Percentiles rank a stretch among this genome's conserved stretches.
Evolutionary conservation across 1,140 invertebrate species (phyloP).

Genomic region (Tetramorium alpestre): DNA sequence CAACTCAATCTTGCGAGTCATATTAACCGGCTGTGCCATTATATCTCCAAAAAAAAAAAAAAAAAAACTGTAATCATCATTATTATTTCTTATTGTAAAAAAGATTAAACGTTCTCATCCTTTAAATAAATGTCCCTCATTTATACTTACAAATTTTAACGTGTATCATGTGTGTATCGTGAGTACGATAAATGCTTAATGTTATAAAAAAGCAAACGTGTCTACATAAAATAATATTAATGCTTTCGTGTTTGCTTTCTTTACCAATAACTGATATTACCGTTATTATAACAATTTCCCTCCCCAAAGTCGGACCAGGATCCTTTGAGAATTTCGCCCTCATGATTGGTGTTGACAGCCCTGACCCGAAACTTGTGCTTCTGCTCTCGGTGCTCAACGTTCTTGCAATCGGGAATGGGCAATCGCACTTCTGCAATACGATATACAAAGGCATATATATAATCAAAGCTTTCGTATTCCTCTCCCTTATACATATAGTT

Average conservation of each 20-base stretch:
- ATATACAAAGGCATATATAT: slow-evolving; percentile 20
- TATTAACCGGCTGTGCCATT: not conserved
- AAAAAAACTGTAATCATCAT: slow-evolving; percentile 1
- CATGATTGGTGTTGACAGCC: slow-evolving; percentile 82
- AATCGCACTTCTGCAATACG: slow-evolving; percentile 77
- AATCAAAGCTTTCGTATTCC: not conserved
- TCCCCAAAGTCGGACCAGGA: slow-evolving; percentile 84
- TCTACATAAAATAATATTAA: not conserved
- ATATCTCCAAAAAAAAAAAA: not conserved
- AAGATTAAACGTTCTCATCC: not conserved
- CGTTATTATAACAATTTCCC: slow-evolving; percentile 82
- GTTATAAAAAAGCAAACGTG: not conserved
- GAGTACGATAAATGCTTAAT: not conserved
- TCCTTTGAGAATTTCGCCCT: slow-evolving; percentile 79
- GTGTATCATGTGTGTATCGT: not conserved
- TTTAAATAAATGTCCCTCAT: not conserved
- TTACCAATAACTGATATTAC: slow-evolving; percentile 63
- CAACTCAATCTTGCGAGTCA: not conserved
- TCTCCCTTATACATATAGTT: not conserved
- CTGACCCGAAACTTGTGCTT: slow-evolving; percentile 81
- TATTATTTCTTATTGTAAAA: slow-evolving; percentile 15
- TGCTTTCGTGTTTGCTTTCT: not conserved
- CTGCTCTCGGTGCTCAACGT: slow-evolving; percentile 72
- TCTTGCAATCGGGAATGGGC: slow-evolving; percentile 82
- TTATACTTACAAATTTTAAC: not conserved